Conservation (phyloP, 2,888 invertebrate genomes). For the Neoitamus cyanurus region DNA sequence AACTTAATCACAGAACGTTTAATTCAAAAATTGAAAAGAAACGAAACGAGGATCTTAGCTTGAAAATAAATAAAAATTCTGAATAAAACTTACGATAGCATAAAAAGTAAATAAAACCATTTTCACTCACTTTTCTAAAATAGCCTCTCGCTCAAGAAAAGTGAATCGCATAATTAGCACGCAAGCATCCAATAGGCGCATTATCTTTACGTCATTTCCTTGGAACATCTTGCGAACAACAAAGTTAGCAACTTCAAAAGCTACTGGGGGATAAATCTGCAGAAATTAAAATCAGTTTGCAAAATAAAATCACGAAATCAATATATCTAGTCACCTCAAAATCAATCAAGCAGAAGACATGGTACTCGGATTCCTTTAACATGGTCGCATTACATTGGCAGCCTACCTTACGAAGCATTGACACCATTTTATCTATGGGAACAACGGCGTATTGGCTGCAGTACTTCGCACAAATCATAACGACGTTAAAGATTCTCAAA, state of each 20-base stretch:
- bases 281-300: not conserved
- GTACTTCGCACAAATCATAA: slow-evolving; percentile 25
- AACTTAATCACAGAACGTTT: no score
- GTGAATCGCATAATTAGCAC: not conserved
- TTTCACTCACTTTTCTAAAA: not conserved
- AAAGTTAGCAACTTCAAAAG: not conserved
- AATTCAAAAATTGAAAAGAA: no score
- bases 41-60: no score
- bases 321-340: slow-evolving; percentile 9
- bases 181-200: not conserved
- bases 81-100: not conserved
- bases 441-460: not conserved
- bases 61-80: no score
- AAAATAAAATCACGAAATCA: not conserved
- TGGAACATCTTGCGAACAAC: not conserved
- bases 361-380: slow-evolving; percentile 7
- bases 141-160: slow-evolving; percentile 6
- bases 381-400: not conserved
- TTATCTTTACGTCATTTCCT: not conserved
- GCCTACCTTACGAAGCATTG: not conserved
- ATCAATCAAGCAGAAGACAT: slow-evolving; percentile 16
- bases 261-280: not conserved
- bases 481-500: not conserved
- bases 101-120: no score
- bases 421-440: not conserved